These are phyloP conservation scores for Acropora yongei DNA, from an alignment of 64 coral and sea anemone genomes.

Conservation along the genomic window DNA sequence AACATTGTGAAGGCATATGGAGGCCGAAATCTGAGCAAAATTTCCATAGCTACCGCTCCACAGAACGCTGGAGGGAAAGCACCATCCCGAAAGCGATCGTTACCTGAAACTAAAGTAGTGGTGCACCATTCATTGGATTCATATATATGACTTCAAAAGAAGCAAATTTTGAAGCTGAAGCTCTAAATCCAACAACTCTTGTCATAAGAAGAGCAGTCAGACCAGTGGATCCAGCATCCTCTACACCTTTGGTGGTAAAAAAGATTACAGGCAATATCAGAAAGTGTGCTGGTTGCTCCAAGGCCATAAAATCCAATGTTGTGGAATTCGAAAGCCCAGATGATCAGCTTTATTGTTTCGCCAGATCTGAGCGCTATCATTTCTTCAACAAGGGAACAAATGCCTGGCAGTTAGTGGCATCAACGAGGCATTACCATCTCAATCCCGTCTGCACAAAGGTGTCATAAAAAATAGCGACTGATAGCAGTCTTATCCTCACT, in stretches of 20 bases:
- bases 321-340: background rate
- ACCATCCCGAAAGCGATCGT: constrained; percentile 34
- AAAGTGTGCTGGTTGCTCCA: constrained; percentile 60
- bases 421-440: constrained; percentile 43
- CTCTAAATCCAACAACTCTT: constrained; percentile 42
- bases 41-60: constrained; percentile 27
- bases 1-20: constrained; percentile 11
- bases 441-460: constrained; percentile 37
- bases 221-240: constrained; percentile 58
- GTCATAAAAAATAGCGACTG: background rate
- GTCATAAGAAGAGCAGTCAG: constrained; percentile 31
- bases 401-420: constrained; percentile 8
- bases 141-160: background rate
- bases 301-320: background rate
- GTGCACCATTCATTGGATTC: background rate
- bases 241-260: constrained; percentile 33
- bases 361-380: background rate
- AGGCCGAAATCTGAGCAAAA: constrained; percentile 21
- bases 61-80: constrained; percentile 41
- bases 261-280: constrained; percentile 33
- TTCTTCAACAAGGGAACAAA: constrained; percentile 28
- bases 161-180: constrained; percentile 17
- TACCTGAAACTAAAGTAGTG: background rate
- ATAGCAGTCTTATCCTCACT: constrained; percentile 41
- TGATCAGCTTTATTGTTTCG: constrained; percentile 20